phyloP scores from a whole-genome alignment of 2,888 invertebrate genomes.

The Idaea aversata region DNA sequence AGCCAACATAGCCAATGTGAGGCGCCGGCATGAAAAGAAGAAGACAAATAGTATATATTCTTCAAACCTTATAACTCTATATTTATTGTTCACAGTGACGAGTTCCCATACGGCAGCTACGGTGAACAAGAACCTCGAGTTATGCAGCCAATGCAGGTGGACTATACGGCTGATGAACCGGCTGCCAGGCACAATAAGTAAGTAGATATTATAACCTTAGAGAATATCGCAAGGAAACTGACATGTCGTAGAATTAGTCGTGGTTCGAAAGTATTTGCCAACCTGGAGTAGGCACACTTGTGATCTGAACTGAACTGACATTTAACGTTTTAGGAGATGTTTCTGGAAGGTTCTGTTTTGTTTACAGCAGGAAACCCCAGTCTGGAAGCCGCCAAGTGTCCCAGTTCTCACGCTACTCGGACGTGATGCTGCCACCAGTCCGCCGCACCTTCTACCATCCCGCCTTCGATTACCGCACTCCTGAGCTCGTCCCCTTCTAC shows the following conservation, averaged over 20 bases:
- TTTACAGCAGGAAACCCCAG: conserved; percentile 61
- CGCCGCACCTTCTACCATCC: conserved; percentile 66
- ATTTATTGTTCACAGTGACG: conserved; percentile 46
- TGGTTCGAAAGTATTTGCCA: no score
- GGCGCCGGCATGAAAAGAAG: no score
- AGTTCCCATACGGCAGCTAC: conserved; percentile 65
- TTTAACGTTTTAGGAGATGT: no score
- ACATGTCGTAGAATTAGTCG: no score
- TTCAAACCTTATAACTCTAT: neutral
- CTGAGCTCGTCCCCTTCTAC: conserved; percentile 66
- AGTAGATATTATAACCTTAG: conserved; percentile 27
- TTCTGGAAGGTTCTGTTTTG: neutral
- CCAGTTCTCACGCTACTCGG: conserved; percentile 75
- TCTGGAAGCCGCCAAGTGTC: conserved; percentile 68
- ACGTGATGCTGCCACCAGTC: conserved; percentile 64
- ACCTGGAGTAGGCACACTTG: no score
- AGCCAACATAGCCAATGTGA: no score
- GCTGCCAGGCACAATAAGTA: conserved; percentile 61
- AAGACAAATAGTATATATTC: no score
- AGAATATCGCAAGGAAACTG: neutral
- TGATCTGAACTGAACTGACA: no score
- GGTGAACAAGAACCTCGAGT: conserved; percentile 66
- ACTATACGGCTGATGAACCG: conserved; percentile 64
- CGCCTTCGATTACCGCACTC: conserved; percentile 56
- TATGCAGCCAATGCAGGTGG: conserved; percentile 55